phyloP scores from a whole-genome alignment of 2,113 vertebrate species.

The Gallinago undulata region DNA sequence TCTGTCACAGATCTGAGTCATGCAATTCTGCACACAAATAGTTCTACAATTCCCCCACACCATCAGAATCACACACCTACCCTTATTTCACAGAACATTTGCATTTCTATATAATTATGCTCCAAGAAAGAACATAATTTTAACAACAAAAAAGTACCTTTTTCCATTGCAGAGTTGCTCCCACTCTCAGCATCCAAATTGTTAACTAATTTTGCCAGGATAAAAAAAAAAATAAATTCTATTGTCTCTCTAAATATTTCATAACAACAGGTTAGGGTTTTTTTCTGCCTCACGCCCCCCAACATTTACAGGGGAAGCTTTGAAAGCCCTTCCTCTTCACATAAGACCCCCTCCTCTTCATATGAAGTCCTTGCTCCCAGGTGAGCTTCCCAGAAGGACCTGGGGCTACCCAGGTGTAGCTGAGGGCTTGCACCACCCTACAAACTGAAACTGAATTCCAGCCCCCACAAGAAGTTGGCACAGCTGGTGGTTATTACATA shows the following conservation, averaged over 20 bases:
- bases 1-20: not conserved
- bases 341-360: accelerated
- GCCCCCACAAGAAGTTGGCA: accelerated
- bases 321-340: not conserved
- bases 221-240: not conserved
- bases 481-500: not conserved
- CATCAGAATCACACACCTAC: not conserved
- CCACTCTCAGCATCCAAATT: not conserved
- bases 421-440: not conserved
- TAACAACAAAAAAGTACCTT: not conserved
- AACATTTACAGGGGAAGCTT: accelerated
- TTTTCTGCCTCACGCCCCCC: no score
- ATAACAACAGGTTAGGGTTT: accelerated
- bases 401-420: not conserved
- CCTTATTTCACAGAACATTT: accelerated
- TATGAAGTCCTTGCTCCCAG: not conserved
- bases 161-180: not conserved
- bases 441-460: no score
- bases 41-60: not conserved
- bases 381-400: not conserved
- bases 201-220: accelerated
- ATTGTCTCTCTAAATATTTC: accelerated
- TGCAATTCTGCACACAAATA: accelerated
- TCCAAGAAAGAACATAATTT: accelerated
- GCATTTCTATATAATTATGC: accelerated